Base-by-base conservation (phyloP, 2,797 vertebrate genomes). In the Nannoperca obscura region DNA sequence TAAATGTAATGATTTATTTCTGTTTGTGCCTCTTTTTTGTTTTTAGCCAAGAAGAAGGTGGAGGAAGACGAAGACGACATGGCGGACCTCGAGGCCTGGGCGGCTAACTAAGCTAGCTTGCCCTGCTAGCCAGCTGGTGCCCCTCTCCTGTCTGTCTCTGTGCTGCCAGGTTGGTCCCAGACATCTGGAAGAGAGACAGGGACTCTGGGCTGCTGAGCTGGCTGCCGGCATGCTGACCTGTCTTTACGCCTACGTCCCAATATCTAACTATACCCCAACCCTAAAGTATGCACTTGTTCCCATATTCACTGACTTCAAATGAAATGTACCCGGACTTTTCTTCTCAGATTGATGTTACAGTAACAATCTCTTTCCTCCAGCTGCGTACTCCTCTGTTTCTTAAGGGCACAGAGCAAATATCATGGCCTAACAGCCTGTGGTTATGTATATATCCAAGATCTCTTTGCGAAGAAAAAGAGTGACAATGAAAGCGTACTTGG, bases 11-110 rank as follows among this genome's bases (percentile, higher is more conserved):
- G 4, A 17, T 72, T 59, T 7, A 0, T 52, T 20, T 49, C 8
- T 30, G 6, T 54, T 30, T 54, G 5, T 53, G 52, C 7, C 2
- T 6, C 49, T 64, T 27, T 27, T 1, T 27, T n/a, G n/a, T 27
- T 27, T 92, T 20, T 83, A 97, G 96, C 88, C 92, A 97, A 96
- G 94, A 98, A 97, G 94, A 97, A 96, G 96, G 95, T 96, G 88
- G 97, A 99, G 64, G 98, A 99, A 78, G 97, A 99, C 30, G 97
- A 97, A 34, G 97, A 98, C 1, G 98, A 98, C 68, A 97, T 99
- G 96, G 97, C 97, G 81, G 97, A 98, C 77, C 94, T 99, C 66
- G 96, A 97, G 91, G 94, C 93, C 78, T 99, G 98, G 98, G 97
- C 97, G 0, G 83, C 91, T 76, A 91, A 88, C 81, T 94, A 89